Evolutionary conservation across 2,797 vertebrate genomes (phyloP).

Genomic region (Adelosebastes latens): DNA sequence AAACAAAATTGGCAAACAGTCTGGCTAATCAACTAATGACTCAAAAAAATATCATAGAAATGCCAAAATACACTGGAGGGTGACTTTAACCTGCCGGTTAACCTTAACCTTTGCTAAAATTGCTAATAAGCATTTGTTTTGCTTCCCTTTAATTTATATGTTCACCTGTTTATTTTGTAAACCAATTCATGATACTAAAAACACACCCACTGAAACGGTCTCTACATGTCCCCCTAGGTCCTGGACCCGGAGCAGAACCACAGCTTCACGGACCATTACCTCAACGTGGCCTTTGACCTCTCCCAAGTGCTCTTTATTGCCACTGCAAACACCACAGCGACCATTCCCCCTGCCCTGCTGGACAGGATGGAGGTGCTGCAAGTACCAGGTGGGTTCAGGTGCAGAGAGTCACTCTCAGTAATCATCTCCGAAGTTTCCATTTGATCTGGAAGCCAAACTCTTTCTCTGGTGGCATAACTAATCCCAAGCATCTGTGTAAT

Average conservation of each 20-base stretch:
- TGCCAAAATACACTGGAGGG: no score
- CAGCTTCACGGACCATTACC: conserved; percentile 96
- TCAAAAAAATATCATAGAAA: no score
- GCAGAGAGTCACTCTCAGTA: neutral
- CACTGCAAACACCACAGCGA: conserved; percentile 94
- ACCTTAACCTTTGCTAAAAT: neutral
- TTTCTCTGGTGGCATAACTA: no score
- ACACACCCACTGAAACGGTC: neutral
- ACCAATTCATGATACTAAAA: neutral
- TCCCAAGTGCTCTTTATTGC: conserved; percentile 99
- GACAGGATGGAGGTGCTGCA: conserved; percentile 98
- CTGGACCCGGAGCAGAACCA: conserved; percentile 98
- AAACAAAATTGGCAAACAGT: no score
- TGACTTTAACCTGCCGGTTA: neutral
- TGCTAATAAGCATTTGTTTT: neutral
- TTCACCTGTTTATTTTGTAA: neutral
- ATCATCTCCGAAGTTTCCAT: neutral
- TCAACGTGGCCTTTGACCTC: conserved; percentile 97
- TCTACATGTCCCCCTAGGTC: conserved; percentile 79
- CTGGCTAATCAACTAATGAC: no score
- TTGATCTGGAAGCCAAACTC: neutral
- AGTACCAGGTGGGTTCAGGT: conserved; percentile 89
- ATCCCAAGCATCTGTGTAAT: neutral
- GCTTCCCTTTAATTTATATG: neutral
- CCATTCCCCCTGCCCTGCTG: conserved; percentile 93